Percentiles rank a stretch among this genome's conserved stretches.
These are phyloP conservation scores for Colinus virginianus DNA, from an alignment of 2,113 vertebrate species.

Conservation along the genomic window DNA sequence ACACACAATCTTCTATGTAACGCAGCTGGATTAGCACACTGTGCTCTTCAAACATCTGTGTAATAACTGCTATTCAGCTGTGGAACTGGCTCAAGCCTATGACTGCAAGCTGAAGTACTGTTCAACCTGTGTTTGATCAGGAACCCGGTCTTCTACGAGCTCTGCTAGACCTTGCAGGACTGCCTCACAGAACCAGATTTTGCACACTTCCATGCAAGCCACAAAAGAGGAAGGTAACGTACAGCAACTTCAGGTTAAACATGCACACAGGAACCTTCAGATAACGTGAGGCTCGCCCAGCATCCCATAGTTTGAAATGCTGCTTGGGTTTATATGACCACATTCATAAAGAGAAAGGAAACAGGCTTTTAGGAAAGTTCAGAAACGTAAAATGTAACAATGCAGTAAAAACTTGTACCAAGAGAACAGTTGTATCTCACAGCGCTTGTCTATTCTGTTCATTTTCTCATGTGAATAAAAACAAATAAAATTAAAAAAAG, in stretches of 20 bases:
- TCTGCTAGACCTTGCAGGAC: background rate
- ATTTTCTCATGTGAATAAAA: background rate
- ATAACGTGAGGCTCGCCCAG: rapidly evolving
- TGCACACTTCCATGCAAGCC: background rate
- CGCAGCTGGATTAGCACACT: background rate
- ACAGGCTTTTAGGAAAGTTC: background rate
- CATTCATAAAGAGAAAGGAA: background rate
- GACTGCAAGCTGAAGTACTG: background rate
- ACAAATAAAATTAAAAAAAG: background rate
- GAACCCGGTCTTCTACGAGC: background rate
- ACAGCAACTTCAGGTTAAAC: background rate
- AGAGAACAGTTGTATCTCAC: too few relatives aligned
- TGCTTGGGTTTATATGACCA: background rate
- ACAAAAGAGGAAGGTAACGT: background rate
- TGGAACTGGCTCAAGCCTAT: background rate
- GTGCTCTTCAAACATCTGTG: background rate
- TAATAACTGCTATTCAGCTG: background rate
- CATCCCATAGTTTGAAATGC: background rate
- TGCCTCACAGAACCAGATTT: background rate
- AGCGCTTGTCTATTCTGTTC: background rate
- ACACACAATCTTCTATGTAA: background rate
- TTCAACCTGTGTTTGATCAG: rapidly evolving
- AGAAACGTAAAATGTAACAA: background rate
- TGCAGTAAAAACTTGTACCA: background rate
- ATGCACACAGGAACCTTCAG: background rate